Base-by-base conservation (phyloP, 2,888 invertebrate species). In the Exocentrus adspersus region DNA sequence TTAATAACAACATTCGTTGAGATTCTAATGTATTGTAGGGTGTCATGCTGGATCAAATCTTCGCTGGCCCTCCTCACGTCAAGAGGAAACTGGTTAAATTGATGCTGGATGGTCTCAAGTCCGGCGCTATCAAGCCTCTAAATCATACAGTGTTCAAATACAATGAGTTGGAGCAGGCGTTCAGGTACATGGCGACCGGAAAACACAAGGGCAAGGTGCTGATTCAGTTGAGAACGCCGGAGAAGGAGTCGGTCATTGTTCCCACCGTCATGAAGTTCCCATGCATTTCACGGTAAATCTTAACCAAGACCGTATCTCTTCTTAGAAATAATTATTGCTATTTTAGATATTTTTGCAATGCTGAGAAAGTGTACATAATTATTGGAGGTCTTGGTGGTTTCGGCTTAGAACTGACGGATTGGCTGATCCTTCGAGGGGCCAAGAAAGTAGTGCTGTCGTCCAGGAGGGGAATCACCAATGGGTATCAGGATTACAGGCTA, bases 351-450 rank as follows among this genome's bases (percentile, higher is more conserved):
- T 19, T 14, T 2, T 43, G 43, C 9, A 28, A 48, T 48, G 78
- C 80, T 17, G 78, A 85, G 74, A 71, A 84, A 76, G 62, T 85
- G 14, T 87, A 92, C 82, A 75, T 92, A 0, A 85, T 92, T 3
- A 85, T 90, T 0, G 92, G 92, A 10, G 95, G 96, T 45, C 85
- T 97, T 0, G 97, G 97, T 41, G 96, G 96, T 0, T 94, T 97
- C 77, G 97, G 96, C 2, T 84, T 97, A 46, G 96, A 97, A 80
- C 81, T 96, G 46, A 89, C 90, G 0, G 91, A 94, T 75, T 95
- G 94, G 93, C 83, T 97, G 73, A 87, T 94, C 46, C 7, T 92
- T 54, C 86, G 95, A 66, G 95, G 95, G 0, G 94, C 92, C 0
- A 87, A 85, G 70, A 90, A 92, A 69, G 74, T 97, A 5, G 86